Evolutionary conservation across 2,113 vertebrate species (phyloP), one percentile per base, ranked within the genome.

Genomic region (Myotis brandtii): DNA sequence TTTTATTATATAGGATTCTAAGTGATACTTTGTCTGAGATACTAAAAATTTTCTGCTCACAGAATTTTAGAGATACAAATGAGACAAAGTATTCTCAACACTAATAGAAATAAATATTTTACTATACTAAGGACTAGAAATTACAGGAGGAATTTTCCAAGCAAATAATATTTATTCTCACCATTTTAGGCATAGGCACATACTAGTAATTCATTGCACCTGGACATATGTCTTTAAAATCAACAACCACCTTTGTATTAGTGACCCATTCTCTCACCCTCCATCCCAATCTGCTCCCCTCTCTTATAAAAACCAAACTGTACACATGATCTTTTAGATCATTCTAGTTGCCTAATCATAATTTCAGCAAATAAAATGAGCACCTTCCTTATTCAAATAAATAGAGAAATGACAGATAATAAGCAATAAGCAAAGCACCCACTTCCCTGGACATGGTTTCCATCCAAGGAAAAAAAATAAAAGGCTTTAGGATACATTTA

Each of bases 371-470:
- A 43, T 50, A 8, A 86, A 59, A 83, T 48, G n/a, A 52, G 48
- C 3, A 84, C 30, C 43, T 94, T 94, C 46, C 30, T 84, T 30
- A 86, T 48, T 88, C n/a, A 85, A 50, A 85, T 50, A 92, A 32
- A 81, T 0, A 76, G 21, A 75, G 30, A 77, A 86, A 86, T 43
- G 50, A 0, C 32, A 81, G 64, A 32, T 90, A 84, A 73, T 75
- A 89, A 72, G 30, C 59, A 52, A 54, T n/a, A 89, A 93, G 54
- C 9, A 83, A 62, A 86, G 27, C 2, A 56, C 25, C 32, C 9
- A 50, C 48, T 56, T 79, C 21, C 34, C 34, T 62, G 40, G 8
- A 64, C 5, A 67, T 3, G 34, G 9, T 66, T 94, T 86, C 27
- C 32, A 89, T 5, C 62, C 40, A 75, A 76, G 21, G 25, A 82